Evolutionary conservation across 2,888 invertebrate species (phyloP).

Genomic region (Xestia rhomboidea): DNA sequence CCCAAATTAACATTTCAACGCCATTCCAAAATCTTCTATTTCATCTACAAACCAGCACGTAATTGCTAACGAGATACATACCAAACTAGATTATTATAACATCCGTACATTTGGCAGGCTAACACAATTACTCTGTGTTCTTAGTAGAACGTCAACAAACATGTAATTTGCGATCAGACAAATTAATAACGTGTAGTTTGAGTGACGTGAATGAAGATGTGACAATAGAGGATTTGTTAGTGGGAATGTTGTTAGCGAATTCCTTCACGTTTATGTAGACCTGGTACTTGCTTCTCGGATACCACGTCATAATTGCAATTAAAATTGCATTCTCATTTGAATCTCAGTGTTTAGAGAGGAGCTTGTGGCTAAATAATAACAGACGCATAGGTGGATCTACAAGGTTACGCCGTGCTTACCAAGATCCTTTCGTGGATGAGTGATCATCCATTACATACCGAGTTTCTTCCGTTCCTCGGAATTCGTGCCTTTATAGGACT

Average conservation of each 20-base stretch:
- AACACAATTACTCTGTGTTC: conserved; percentile 56
- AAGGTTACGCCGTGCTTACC: neutral
- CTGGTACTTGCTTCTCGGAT: conserved; percentile 19
- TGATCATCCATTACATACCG: neutral
- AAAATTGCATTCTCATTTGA: neutral
- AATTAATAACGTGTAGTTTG: conserved; percentile 55
- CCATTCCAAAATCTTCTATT: conserved; percentile 31
- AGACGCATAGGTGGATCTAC: neutral
- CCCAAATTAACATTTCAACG: conserved; percentile 30
- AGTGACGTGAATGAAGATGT: conserved; percentile 41
- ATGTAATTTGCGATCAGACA: conserved; percentile 63
- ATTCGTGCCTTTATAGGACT: too few species aligned
- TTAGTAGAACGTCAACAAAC: conserved; percentile 47
- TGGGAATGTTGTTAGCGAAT: conserved; percentile 17
- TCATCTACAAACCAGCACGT: conserved; percentile 10
- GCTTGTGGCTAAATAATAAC: neutral
- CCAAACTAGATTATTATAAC: conserved; percentile 50
- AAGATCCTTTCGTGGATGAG: neutral
- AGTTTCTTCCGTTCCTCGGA: neutral
- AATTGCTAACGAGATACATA: conserved; percentile 51
- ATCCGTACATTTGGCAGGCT: conserved; percentile 34
- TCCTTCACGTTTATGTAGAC: conserved; percentile 4
- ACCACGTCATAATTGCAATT: neutral
- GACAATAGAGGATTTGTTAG: conserved; percentile 41
- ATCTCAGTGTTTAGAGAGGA: neutral